Evolutionary conservation across 2,797 vertebrate genomes (phyloP).

Genomic region (Melanotaenia trifasciata): DNA sequence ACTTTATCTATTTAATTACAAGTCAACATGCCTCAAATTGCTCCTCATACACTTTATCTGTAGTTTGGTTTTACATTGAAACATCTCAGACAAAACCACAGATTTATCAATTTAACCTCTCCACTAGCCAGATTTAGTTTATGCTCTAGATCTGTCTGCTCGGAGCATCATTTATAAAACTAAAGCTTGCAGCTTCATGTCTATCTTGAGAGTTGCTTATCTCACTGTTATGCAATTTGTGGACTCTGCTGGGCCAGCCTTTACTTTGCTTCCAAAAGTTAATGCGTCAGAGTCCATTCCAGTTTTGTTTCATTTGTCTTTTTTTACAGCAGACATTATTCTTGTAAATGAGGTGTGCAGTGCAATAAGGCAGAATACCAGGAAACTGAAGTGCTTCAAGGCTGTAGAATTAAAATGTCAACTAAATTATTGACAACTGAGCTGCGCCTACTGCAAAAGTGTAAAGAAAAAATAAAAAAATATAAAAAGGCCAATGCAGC

Average conservation of each 20-base stretch:
- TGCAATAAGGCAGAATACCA: background rate
- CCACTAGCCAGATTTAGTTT: background rate
- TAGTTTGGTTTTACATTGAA: conserved; percentile 10
- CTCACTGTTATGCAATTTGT: background rate
- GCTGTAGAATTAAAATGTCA: background rate
- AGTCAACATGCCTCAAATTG: conserved; percentile 8
- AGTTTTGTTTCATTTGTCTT: background rate
- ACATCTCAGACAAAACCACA: conserved; percentile 19
- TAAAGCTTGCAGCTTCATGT: background rate
- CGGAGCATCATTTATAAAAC: background rate
- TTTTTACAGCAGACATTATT: conserved; percentile 7
- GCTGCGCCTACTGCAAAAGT: background rate
- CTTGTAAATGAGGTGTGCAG: background rate
- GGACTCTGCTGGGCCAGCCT: background rate
- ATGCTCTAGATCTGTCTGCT: conserved; percentile 1
- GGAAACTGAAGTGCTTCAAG: background rate
- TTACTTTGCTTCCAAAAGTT: background rate
- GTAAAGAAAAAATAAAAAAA: background rate
- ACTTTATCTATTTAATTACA: conserved; percentile 33
- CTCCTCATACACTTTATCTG: background rate
- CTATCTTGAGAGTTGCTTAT: background rate
- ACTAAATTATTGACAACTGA: background rate
- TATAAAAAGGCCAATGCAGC: background rate
- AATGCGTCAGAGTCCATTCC: background rate
- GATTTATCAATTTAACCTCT: conserved; percentile 27